Conservation (phyloP, 2,113 vertebrate species). For the Sinocyclocheilus anophthalmus region DNA sequence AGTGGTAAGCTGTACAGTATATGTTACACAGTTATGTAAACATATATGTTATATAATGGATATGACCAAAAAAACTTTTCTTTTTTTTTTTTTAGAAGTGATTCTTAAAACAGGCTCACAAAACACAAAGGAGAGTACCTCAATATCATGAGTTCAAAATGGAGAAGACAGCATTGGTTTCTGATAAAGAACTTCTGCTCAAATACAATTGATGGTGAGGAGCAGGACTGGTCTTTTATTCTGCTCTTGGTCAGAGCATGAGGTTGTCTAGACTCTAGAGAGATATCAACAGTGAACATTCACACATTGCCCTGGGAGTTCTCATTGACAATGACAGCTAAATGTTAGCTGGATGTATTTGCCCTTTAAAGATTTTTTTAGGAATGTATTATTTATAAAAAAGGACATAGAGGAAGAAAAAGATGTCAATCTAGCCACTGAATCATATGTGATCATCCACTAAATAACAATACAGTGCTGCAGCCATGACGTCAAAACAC, state of each 20-base stretch:
- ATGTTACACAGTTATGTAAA: not conserved
- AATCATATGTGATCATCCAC: not conserved
- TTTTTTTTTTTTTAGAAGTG: not conserved
- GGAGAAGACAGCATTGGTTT: slow-evolving; percentile 29
- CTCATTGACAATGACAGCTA: slow-evolving; percentile 40
- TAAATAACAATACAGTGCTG: not conserved
- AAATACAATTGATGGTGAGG: slow-evolving; percentile 25
- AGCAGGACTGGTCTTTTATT: slow-evolving; percentile 49
- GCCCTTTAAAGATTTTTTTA: not conserved
- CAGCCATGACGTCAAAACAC: not conserved
- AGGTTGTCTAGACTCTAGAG: slow-evolving; percentile 48
- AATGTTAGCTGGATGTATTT: slow-evolving; percentile 43
- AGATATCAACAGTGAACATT: slow-evolving; percentile 46
- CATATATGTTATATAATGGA: not conserved
- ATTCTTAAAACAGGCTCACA: slow-evolving; percentile 22
- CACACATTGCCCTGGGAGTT: slow-evolving; percentile 33
- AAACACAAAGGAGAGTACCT: slow-evolving; percentile 41
- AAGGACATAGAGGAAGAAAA: not conserved
- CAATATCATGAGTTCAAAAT: slow-evolving; percentile 20
- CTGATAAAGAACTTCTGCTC: slow-evolving; percentile 53
- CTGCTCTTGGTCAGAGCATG: not conserved
- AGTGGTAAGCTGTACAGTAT: not conserved
- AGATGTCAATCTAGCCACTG: not conserved
- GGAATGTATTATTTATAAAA: not conserved
- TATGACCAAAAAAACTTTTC: not conserved